Conservation (phyloP, 1,140 invertebrate species). For the Andricus grossulariae region DNA sequence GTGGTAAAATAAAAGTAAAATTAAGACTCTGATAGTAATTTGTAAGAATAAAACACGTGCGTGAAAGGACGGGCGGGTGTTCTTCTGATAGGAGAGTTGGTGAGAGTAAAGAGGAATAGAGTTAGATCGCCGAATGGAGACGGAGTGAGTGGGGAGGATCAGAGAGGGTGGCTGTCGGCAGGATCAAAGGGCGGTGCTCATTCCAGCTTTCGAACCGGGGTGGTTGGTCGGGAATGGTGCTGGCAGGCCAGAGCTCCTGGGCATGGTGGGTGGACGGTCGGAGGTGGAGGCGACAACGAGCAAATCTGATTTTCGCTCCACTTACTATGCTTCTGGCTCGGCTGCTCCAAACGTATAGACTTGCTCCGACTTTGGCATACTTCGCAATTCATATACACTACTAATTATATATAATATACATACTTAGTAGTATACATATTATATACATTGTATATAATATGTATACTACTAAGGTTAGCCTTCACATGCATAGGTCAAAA, state of each 20-base stretch:
- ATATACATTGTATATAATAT: too few species aligned
- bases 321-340: conserved; percentile 65
- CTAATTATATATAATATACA: too few species aligned
- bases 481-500: too few species aligned
- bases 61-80: neutral
- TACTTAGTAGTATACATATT: too few species aligned
- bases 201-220: conserved; percentile 61
- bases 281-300: conserved; percentile 72
- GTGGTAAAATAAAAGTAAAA: too few species aligned
- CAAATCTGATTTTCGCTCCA: conserved; percentile 75
- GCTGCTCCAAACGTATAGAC: conserved; percentile 40
- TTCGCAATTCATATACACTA: conserved; percentile 63
- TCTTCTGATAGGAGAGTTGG: conserved; percentile 30
- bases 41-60: conserved; percentile 31
- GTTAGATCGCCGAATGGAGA: conserved; percentile 51
- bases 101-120: conserved; percentile 53
- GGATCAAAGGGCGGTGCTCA: conserved; percentile 74
- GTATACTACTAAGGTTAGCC: too few species aligned
- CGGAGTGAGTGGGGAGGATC: conserved; percentile 48
- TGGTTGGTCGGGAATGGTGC: conserved; percentile 52
- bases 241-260: conserved; percentile 56
- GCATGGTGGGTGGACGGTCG: conserved; percentile 50
- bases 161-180: conserved; percentile 72
- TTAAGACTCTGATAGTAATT: neutral
- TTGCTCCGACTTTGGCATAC: conserved; percentile 69